Conservation (phyloP, 2,888 invertebrate genomes). For the Hyalella azteca region DNA sequence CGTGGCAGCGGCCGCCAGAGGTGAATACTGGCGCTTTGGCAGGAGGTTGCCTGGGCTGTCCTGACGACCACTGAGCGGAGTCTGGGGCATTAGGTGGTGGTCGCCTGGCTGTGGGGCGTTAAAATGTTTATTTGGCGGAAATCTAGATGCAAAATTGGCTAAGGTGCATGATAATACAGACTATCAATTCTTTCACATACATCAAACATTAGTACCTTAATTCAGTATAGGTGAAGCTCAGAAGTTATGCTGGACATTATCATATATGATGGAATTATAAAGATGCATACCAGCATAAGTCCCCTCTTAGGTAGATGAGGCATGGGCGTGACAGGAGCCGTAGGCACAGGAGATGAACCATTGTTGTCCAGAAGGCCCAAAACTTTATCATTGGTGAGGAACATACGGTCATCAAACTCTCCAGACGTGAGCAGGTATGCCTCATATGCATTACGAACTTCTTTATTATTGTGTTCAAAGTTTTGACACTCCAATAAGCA, state of each 20-base stretch:
- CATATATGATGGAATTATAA: background rate
- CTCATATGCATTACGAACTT: slow-evolving; percentile 86
- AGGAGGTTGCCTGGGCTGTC: slow-evolving; percentile 42
- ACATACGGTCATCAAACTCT: slow-evolving; percentile 95
- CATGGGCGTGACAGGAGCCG: slow-evolving; percentile 18
- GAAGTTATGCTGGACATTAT: too few species aligned
- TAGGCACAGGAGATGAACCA: background rate
- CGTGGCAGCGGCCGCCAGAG: slow-evolving; percentile 71
- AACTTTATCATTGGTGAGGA: slow-evolving; percentile 73
- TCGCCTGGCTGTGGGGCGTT: slow-evolving; percentile 57
- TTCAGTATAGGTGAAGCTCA: too few species aligned
- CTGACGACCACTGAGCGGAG: slow-evolving; percentile 83
- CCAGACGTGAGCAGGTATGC: slow-evolving; percentile 87
- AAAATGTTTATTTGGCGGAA: too few species aligned
- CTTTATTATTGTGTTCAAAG: slow-evolving; percentile 86
- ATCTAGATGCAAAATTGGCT: too few species aligned
- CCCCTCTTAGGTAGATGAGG: slow-evolving; percentile 31
- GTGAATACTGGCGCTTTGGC: slow-evolving; percentile 46
- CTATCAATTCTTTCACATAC: too few species aligned
- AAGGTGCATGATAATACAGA: too few species aligned
- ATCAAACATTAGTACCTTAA: too few species aligned
- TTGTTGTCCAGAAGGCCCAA: slow-evolving; percentile 22
- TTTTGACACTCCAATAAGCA: slow-evolving; percentile 78
- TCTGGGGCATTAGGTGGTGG: slow-evolving; percentile 70
- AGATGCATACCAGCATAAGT: background rate